Conservation (phyloP, 64 coral and sea anemone species). For the Astreopora myriophthalma region DNA sequence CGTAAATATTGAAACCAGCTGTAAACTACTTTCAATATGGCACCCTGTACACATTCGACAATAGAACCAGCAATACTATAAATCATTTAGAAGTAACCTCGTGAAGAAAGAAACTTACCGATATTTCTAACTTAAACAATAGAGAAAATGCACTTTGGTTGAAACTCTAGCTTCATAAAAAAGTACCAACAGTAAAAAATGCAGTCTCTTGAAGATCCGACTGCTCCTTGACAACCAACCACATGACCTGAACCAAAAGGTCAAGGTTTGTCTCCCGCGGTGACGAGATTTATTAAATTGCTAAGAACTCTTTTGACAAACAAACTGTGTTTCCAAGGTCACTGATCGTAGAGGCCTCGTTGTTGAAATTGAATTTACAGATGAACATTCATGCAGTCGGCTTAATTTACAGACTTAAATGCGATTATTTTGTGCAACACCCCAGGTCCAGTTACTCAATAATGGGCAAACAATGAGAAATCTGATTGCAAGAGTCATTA, state of each 20-base stretch:
- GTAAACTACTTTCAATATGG: not conserved
- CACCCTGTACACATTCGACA: not conserved
- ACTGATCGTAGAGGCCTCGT: too few species aligned
- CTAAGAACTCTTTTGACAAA: not conserved
- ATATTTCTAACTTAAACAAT: not conserved
- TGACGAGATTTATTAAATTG: not conserved
- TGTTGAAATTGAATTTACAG: too few species aligned
- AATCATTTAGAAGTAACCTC: not conserved
- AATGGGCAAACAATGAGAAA: too few species aligned
- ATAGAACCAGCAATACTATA: constrained; percentile 1
- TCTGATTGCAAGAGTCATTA: too few species aligned
- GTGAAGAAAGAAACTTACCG: not conserved
- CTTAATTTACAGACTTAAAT: too few species aligned
- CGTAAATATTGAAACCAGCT: not conserved
- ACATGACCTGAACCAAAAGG: not conserved
- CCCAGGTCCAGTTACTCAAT: too few species aligned
- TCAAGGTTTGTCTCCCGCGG: not conserved
- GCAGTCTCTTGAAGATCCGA: not conserved
- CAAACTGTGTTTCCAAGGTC: too few species aligned
- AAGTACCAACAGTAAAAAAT: not conserved
- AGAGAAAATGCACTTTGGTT: not conserved
- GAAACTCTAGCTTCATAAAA: not conserved
- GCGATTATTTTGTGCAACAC: too few species aligned
- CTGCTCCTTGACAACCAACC: too few species aligned
- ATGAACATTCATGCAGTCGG: too few species aligned